Conservation (phyloP, 2,888 invertebrate species). For the Scaptomyza flava region DNA sequence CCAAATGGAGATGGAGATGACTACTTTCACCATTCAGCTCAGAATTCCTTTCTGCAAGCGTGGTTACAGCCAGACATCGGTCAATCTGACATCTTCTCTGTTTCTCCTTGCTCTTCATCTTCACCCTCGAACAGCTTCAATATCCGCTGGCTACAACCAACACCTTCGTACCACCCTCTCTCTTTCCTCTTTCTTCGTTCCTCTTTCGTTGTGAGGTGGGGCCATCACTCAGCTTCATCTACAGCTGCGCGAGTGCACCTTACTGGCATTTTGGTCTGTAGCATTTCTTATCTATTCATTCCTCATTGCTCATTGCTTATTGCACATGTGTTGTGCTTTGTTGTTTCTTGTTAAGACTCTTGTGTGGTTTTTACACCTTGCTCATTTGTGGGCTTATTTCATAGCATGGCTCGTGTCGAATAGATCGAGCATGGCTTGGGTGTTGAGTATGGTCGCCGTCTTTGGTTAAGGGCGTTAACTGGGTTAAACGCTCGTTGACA, state of each 20-base stretch:
- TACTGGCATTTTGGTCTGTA: conserved; percentile 50
- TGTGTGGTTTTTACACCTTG: conserved; percentile 62
- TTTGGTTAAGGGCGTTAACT: conserved; percentile 73
- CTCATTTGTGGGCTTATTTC: conserved; percentile 10
- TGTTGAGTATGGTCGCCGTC: conserved; percentile 23
- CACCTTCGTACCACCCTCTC: conserved; percentile 64
- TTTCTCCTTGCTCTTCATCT: not conserved
- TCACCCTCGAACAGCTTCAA: conserved; percentile 34
- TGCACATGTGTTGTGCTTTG: conserved; percentile 43
- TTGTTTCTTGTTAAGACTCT: conserved; percentile 19
- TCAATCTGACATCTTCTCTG: conserved; percentile 52
- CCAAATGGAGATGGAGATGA: conserved; percentile 55
- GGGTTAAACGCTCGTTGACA: conserved; percentile 76
- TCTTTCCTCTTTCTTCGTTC: conserved; percentile 24
- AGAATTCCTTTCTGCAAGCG: conserved; percentile 66
- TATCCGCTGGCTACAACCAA: conserved; percentile 68
- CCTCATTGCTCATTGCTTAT: conserved; percentile 65
- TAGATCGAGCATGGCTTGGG: conserved; percentile 36
- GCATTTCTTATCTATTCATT: conserved; percentile 58
- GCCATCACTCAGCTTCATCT: conserved; percentile 61
- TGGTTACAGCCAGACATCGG: conserved; percentile 61
- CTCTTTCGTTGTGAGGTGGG: conserved; percentile 48
- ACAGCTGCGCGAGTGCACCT: conserved; percentile 45
- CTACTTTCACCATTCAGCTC: conserved; percentile 68
- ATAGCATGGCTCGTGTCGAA: conserved; percentile 51